A percentile compares a stretch with the other conserved stretches of the same genome.
Conservation (phyloP, 2,797 vertebrate genomes). For the Pelobates cultripes region DNA sequence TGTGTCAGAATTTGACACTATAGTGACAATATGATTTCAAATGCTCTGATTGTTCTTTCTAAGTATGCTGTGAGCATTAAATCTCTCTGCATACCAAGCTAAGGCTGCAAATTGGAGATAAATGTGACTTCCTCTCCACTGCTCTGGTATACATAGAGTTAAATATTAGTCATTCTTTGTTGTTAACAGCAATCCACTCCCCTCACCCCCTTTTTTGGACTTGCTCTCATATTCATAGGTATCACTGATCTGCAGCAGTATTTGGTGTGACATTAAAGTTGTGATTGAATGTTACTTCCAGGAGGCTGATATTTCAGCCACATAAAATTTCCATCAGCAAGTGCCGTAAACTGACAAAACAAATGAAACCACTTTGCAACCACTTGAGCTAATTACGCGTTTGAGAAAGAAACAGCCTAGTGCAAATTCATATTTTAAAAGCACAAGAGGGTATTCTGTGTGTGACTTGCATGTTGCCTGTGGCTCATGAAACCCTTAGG, state of each 20-base stretch:
- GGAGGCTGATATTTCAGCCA: not conserved
- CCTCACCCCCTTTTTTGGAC: too few species aligned
- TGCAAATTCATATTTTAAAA: constrained; percentile 16
- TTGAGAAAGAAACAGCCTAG: constrained; percentile 9
- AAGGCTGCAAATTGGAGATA: too few species aligned
- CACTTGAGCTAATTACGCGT: constrained; percentile 33
- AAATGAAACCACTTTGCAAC: constrained; percentile 12
- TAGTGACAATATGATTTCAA: too few species aligned
- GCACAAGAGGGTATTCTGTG: constrained; percentile 21
- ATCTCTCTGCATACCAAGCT: too few species aligned
- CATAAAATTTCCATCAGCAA: not conserved
- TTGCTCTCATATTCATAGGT: too few species aligned
- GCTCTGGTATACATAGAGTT: too few species aligned
- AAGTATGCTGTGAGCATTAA: too few species aligned
- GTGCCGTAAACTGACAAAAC: not conserved
- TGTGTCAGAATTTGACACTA: too few species aligned
- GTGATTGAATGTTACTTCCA: not conserved
- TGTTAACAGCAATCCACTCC: too few species aligned
- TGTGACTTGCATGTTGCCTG: constrained; percentile 1
- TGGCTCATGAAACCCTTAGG: constrained; percentile 24
- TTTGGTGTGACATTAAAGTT: not conserved
- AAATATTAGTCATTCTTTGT: too few species aligned
- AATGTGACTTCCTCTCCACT: too few species aligned
- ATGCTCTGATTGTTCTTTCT: too few species aligned
- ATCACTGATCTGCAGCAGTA: not conserved